phyloP scores from a whole-genome alignment of 2,797 vertebrate species.

The Nyctalus aviator region DNA sequence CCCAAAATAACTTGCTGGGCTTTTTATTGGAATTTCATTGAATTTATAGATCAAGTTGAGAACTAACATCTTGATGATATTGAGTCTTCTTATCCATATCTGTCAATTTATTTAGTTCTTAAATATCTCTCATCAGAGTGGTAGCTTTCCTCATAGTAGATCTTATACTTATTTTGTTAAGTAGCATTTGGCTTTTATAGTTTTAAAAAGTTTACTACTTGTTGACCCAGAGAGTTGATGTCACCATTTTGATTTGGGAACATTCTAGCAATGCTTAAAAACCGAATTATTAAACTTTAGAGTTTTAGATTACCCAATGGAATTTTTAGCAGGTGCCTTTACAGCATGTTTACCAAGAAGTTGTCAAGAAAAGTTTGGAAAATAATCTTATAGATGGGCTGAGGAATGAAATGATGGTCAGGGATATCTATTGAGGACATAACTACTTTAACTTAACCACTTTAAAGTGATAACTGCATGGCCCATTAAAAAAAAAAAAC shows the following conservation, averaged over 20 bases:
- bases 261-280: conserved; percentile 10
- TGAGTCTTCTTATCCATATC: background rate
- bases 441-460: conserved; percentile 42
- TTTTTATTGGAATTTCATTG: background rate
- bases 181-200: background rate
- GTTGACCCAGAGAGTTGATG: background rate
- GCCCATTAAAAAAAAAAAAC: background rate
- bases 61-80: background rate
- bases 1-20: background rate
- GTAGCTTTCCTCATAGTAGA: background rate
- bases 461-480: conserved; percentile 25
- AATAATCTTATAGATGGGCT: background rate
- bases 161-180: background rate
- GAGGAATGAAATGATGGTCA: background rate
- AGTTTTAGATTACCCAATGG: conserved; percentile 24
- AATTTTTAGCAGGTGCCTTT: background rate
- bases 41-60: background rate
- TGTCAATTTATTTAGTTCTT: background rate
- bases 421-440: background rate
- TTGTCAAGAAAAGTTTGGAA: background rate
- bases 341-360: conserved; percentile 14
- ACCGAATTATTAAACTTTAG: conserved; percentile 3
- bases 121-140: background rate
- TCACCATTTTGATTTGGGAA: conserved; percentile 11
- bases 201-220: background rate